Percentiles rank a stretch among this genome's conserved stretches.
phyloP scores from a whole-genome alignment of 2,113 vertebrate species.

The Empidonax alnorum region DNA sequence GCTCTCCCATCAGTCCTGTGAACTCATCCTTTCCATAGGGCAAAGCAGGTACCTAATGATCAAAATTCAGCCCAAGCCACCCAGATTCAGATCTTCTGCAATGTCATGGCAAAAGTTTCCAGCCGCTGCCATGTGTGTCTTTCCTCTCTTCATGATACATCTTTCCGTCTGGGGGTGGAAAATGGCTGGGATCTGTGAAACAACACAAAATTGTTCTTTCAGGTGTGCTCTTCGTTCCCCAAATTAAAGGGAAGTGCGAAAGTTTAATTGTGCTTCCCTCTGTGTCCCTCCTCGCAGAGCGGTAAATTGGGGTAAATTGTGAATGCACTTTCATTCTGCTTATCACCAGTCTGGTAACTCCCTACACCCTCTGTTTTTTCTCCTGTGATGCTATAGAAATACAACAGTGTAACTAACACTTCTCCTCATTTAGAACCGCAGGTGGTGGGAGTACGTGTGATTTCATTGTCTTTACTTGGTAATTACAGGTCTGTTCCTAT shows the following conservation, averaged over 20 bases:
- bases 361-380: constrained; percentile 59
- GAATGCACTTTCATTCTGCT: constrained; percentile 60
- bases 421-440: constrained; percentile 65
- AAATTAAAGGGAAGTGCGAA: constrained; percentile 57
- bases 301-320: constrained; percentile 49
- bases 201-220: neutral
- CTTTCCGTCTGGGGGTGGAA: neutral
- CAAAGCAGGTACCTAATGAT: neutral
- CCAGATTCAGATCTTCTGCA: neutral
- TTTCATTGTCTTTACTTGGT: constrained; percentile 73
- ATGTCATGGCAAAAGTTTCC: neutral
- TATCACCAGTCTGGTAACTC: constrained; percentile 54
- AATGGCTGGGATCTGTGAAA: constrained; percentile 12
- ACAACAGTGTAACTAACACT: constrained; percentile 72
- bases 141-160: neutral
- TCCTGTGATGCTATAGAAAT: constrained; percentile 67
- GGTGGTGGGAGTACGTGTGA: constrained; percentile 61
- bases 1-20: neutral
- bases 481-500: constrained; percentile 71
- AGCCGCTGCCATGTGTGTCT: rapidly evolving
- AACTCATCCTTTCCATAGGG: neutral
- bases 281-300: neutral
- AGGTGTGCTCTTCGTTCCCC: neutral
- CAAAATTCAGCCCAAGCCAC: neutral
- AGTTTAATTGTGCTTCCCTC: constrained; percentile 63